Evolutionary conservation across 2,888 invertebrate genomes (phyloP), one percentile per base, ranked within the genome.

Genomic region (Nomada fabriciana): DNA sequence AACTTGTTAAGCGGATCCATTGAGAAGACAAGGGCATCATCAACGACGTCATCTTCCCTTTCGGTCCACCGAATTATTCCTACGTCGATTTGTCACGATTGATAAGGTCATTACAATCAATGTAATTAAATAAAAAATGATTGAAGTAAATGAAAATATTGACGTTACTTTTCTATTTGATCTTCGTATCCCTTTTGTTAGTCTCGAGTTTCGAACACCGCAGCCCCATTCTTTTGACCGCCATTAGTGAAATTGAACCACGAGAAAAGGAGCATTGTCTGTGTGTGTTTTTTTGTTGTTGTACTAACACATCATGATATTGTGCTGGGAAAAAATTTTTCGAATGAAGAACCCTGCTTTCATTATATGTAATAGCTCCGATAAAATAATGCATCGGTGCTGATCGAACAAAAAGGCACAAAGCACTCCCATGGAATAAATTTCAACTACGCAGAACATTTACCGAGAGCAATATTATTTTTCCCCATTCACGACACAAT

Each of bases 1-100:
- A 79, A 80, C 86, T 88, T 65, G 85, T 88, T 84, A 88, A 88
- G 79, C 79, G 63, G 80, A 78, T 84, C 88, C 82, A 88, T 88
- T 88, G 86, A 83, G 74, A 43, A 75, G 82, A 71, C 80, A 75
- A 36, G 63, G 71, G 61, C 82, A 73, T 79, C 86, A 63, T 79
- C 70, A 53, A 53, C 57, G 74, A 76, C 86, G 78, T 78, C 76
- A 76, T 82, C 77, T 63, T 47, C 20, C 52, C 61, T 73, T 29
- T 52, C 11, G 59, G 20, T 13, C 2, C 13, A 71, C 69, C 29
- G 76, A 78, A 77, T 29, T 57, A 59, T 65, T 83, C 75, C 67
- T 68, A 78, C 77, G 81, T 63, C 29, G 52, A 65, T 76, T 50
- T 65, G 59, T 59, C 43, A 59, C 74, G 74, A 70, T 74, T 71